Evolutionary conservation across 2,113 vertebrate genomes (phyloP), one percentile per base, ranked within the genome.

Genomic region (Vidua chalybeata): DNA sequence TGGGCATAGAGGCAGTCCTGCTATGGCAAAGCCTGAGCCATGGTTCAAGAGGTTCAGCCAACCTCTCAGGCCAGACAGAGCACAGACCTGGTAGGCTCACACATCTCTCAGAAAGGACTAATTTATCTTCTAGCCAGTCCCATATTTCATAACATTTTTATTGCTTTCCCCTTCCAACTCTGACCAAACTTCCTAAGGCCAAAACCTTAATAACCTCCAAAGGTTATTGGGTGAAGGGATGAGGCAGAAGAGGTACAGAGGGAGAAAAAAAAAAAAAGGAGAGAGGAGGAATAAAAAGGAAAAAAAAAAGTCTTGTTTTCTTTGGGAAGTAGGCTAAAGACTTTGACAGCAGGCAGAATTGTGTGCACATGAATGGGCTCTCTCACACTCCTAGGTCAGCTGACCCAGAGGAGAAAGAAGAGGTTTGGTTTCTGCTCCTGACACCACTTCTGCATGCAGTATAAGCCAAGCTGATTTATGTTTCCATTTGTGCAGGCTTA

Each of bases 371-470:
- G 67, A 88, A 76, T 85, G 63, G 89, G 56, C 52, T 86, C 56
- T 88, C 72, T 93, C 66, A 79, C 58, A 54, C 28, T 87, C 43
- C 35, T 82, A 18, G 66, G 46, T 84, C 71, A 94, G 49, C 37
- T 16, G 3, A 87, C 46, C 37, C 88, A 75, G 31, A 76, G 18
- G 21, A 78, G 56, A 93, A 91, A 92, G 62, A 37, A 63, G 52
- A 91, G 74, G 62, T 92, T 87, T 72, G 49, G 56, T 90, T 91
- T 92, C 56, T 93, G 61, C 21, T 91, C 77, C 93, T 91, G 46
- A 82, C 59, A 69, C 13, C 68, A 52, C 33, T 91, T 78, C 75
- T 76, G 54, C 64, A 54, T 11, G 11, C 9, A 75, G 10, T 17
- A 19, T 46, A 67, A 87, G 49, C 48, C 77, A 89, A 64, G 27